Percentiles rank a stretch among this genome's conserved stretches.
These are phyloP conservation scores for Lasioglossum figueresi DNA, from an alignment of 2,888 invertebrate genomes.

Conservation along the genomic window DNA sequence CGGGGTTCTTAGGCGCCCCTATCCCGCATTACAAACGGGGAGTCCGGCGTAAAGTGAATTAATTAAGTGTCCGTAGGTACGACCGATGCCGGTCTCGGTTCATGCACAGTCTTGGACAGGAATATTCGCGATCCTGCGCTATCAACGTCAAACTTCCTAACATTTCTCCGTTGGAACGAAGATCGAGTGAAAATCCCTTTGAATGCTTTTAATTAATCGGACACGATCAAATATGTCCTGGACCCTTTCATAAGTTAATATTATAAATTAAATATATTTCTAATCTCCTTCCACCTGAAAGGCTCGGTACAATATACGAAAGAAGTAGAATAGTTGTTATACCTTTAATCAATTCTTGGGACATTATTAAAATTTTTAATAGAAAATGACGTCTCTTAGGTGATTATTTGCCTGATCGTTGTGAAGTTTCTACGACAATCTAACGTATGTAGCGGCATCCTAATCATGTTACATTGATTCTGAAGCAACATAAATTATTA, in stretches of 20 bases:
- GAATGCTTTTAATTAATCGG: neutral
- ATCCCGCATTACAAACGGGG: conserved; percentile 74
- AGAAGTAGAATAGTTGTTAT: neutral
- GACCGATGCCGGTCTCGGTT: conserved; percentile 39
- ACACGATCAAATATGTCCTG: neutral
- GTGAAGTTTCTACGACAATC: too few species aligned
- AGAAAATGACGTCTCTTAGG: too few species aligned
- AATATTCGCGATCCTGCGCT: conserved; percentile 38
- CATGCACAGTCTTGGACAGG: conserved; percentile 27
- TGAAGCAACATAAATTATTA: too few species aligned
- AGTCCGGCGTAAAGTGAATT: conserved; percentile 78
- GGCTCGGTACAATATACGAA: neutral
- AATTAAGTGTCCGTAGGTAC: conserved; percentile 76
- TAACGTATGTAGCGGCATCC: too few species aligned
- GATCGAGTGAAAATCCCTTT: neutral
- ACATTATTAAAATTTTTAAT: neutral
- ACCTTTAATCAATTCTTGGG: neutral
- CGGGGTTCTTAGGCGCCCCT: conserved; percentile 73
- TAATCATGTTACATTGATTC: too few species aligned
- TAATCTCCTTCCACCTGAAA: neutral
- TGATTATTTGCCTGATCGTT: too few species aligned
- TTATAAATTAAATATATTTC: neutral
- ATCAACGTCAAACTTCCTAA: neutral
- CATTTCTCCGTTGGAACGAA: neutral
- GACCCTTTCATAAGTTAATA: neutral